Evolutionary conservation across 2,888 invertebrate genomes (phyloP).

Genomic region (Xestia c-nigrum): DNA sequence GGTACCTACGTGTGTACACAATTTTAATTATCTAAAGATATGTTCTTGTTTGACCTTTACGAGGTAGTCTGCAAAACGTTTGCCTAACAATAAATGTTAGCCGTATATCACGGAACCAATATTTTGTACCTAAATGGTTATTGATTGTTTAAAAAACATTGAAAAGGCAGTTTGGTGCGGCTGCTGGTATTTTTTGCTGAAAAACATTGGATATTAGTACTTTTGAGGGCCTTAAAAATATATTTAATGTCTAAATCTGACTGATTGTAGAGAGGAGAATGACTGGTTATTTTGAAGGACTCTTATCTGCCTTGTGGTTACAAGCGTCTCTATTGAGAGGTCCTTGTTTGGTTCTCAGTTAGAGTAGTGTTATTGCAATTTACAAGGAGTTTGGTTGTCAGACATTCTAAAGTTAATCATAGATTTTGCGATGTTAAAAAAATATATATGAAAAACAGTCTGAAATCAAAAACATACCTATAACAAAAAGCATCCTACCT

Average conservation of each 20-base stretch:
- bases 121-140: slow-evolving; percentile 46
- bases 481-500: background rate
- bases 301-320: slow-evolving; percentile 20
- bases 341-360: slow-evolving; percentile 39
- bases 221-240: background rate
- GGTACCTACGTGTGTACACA: slow-evolving; percentile 72
- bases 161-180: slow-evolving; percentile 12
- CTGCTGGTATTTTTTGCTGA: background rate
- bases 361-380: slow-evolving; percentile 41
- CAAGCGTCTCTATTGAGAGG: slow-evolving; percentile 32
- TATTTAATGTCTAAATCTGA: slow-evolving; percentile 1
- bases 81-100: slow-evolving; percentile 44
- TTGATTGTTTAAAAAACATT: slow-evolving; percentile 36
- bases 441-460: background rate
- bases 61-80: slow-evolving; percentile 29
- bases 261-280: slow-evolving; percentile 13
- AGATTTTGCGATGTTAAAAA: background rate
- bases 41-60: slow-evolving; percentile 65
- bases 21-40: slow-evolving; percentile 77
- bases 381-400: slow-evolving; percentile 20
- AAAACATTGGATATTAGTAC: background rate
- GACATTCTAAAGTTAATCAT: background rate
- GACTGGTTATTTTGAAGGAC: slow-evolving; percentile 34
- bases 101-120: slow-evolving; percentile 52
- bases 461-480: background rate